These are phyloP conservation scores for Lasaia peninsularis DNA, from an alignment of 1,140 invertebrate species.

Conservation along the genomic window DNA sequence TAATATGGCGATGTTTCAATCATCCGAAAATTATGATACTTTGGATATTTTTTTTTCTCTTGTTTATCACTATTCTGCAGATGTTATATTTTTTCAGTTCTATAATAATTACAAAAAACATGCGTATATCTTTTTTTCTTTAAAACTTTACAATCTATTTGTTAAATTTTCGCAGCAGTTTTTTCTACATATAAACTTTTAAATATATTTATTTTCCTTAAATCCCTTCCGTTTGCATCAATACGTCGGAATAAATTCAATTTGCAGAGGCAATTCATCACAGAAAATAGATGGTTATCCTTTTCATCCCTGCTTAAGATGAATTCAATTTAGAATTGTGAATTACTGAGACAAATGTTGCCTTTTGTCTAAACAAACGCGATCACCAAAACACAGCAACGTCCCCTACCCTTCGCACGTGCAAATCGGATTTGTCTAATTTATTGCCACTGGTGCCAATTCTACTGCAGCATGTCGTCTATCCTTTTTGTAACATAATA, in stretches of 20 bases:
- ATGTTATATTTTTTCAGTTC: too few relatives aligned
- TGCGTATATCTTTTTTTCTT: too few relatives aligned
- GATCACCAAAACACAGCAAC: constrained; percentile 39
- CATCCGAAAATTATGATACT: too few relatives aligned
- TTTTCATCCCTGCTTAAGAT: constrained; percentile 15
- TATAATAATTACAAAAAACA: too few relatives aligned
- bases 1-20: too few relatives aligned
- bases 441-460: constrained; percentile 41
- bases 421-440: constrained; percentile 73
- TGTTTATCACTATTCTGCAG: too few relatives aligned
- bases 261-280: constrained; percentile 1
- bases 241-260: background rate
- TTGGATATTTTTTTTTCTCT: too few relatives aligned
- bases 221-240: background rate
- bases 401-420: constrained; percentile 49
- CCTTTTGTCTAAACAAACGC: constrained; percentile 52
- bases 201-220: background rate
- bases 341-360: constrained; percentile 46
- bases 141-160: too few relatives aligned
- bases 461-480: too few relatives aligned
- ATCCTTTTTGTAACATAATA: too few relatives aligned
- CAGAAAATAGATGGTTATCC: constrained; percentile 9
- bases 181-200: too few relatives aligned
- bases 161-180: too few relatives aligned
- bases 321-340: constrained; percentile 40